Evolutionary conservation across 2,797 vertebrate genomes (phyloP).

Genomic region (Pipistrellus nathusii): DNA sequence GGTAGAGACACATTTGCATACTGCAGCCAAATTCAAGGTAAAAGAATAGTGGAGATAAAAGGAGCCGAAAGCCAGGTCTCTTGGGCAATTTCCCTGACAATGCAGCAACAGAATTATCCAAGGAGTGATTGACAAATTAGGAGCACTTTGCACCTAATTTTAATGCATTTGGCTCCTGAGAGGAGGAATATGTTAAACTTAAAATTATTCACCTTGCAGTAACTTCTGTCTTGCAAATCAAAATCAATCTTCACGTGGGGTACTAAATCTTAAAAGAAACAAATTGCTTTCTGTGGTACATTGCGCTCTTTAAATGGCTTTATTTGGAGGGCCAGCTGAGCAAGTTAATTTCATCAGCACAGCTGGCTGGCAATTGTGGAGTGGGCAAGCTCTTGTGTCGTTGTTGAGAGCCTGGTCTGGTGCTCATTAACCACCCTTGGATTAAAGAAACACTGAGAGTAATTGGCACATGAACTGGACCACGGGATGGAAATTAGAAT

Average conservation of each 20-base stretch:
- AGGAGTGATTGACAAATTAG: slow-evolving; percentile 89
- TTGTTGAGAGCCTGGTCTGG: slow-evolving; percentile 68
- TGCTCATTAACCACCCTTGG: slow-evolving; percentile 76
- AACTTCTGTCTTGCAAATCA: slow-evolving; percentile 87
- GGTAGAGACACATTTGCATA: slow-evolving; percentile 66
- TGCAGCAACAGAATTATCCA: slow-evolving; percentile 81
- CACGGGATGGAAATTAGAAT: slow-evolving; percentile 60
- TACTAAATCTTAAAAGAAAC: slow-evolving; percentile 88
- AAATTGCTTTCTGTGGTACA: slow-evolving; percentile 88
- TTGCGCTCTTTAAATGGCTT: slow-evolving; percentile 87
- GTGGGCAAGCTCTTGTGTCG: slow-evolving; percentile 64
- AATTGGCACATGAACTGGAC: slow-evolving; percentile 61
- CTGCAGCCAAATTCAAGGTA: slow-evolving; percentile 71
- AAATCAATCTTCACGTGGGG: slow-evolving; percentile 85
- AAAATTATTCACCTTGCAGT: slow-evolving; percentile 87
- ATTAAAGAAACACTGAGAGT: slow-evolving; percentile 60
- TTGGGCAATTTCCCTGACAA: slow-evolving; percentile 84
- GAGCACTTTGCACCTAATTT: slow-evolving; percentile 88
- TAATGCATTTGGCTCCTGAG: slow-evolving; percentile 84
- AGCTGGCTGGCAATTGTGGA: slow-evolving; percentile 81
- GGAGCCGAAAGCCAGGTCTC: slow-evolving; percentile 79
- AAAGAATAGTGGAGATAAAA: slow-evolving; percentile 69
- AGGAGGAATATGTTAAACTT: slow-evolving; percentile 86
- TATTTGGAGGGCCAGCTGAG: slow-evolving; percentile 87
- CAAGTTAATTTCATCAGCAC: slow-evolving; percentile 85